Conservation (phyloP, 2,888 invertebrate species). For the Drepanosiphum platanoidis region DNA sequence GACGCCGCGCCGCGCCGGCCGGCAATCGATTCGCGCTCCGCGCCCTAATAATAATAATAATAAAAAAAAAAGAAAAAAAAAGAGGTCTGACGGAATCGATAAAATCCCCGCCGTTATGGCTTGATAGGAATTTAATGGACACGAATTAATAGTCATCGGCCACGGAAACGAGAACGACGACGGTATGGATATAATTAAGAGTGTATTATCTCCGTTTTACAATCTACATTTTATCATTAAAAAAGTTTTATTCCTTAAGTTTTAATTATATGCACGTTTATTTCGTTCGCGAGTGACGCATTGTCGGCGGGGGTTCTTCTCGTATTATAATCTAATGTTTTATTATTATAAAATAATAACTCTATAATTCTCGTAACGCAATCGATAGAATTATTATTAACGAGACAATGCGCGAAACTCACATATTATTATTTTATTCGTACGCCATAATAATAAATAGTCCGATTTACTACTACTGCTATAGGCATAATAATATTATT, state of each 20-base stretch:
- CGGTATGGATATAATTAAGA: neutral
- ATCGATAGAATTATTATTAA: neutral
- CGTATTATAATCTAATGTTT: neutral
- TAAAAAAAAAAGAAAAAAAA: slow-evolving; percentile 7
- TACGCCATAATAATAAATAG: neutral
- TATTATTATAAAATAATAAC: neutral
- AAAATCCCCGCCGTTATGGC: too few species aligned
- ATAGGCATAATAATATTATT: neutral
- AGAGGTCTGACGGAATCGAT: too few species aligned
- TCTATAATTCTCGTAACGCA: too few species aligned
- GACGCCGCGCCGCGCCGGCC: too few species aligned
- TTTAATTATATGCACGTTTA: neutral
- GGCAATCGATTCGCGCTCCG: too few species aligned
- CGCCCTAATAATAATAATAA: too few species aligned
- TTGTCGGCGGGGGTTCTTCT: neutral
- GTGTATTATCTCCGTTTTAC: neutral
- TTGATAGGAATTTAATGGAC: neutral
- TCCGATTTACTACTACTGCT: neutral
- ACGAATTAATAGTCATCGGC: slow-evolving; percentile 28
- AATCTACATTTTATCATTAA: neutral
- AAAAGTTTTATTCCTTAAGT: slow-evolving; percentile 44
- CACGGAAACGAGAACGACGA: neutral
- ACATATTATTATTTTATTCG: neutral
- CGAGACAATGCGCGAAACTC: neutral
- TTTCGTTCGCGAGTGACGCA: neutral